A percentile compares a stretch with the other conserved stretches of the same genome.
Conservation (phyloP, 2,797 vertebrate genomes). For the Nasua narica region DNA sequence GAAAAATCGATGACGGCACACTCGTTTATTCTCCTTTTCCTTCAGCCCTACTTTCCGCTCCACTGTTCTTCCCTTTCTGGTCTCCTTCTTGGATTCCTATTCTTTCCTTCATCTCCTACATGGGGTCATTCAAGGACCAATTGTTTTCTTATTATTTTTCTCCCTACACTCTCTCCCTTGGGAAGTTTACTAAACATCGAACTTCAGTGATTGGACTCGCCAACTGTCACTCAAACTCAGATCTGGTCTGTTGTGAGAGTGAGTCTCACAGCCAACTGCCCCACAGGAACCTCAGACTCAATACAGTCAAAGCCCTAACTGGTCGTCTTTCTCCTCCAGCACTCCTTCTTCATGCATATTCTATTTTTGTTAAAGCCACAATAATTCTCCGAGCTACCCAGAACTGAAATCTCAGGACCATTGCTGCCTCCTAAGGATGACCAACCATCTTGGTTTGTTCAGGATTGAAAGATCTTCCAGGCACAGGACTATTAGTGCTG, state of each 20-base stretch:
- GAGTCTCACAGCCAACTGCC: accelerated
- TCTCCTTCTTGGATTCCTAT: background rate
- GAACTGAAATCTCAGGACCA: background rate
- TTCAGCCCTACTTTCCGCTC: background rate
- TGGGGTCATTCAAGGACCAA: background rate
- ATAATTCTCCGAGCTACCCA: background rate
- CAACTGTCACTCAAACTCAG: background rate
- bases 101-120: background rate
- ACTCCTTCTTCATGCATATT: background rate
- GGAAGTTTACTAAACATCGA: background rate
- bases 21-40: background rate
- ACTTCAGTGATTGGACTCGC: background rate
- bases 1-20: accelerated
- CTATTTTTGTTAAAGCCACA: background rate
- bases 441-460: background rate
- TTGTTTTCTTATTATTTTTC: background rate
- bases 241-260: background rate
- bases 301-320: too few relatives aligned
- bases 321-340: background rate
- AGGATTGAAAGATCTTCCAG: background rate
- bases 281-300: background rate
- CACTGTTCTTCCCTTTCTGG: accelerated
- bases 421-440: background rate
- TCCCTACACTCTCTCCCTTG: background rate
- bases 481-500: background rate